Evolutionary conservation across 2,113 vertebrate species (phyloP).

Genomic region (Pseudopipra pipra): DNA sequence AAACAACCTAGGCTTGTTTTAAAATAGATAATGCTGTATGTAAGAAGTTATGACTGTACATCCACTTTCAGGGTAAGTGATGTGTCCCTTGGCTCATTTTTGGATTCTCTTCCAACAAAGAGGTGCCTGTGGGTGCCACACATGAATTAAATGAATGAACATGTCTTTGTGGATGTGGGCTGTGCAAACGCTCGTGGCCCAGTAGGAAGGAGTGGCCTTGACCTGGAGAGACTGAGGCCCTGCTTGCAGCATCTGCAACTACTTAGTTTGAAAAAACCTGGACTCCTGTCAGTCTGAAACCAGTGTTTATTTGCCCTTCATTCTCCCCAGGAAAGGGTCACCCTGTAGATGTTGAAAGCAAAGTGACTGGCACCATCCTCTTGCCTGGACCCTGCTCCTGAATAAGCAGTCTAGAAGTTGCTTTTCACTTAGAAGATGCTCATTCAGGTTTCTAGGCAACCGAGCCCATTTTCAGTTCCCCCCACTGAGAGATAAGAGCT

Average conservation of each 20-base stretch:
- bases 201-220: background rate
- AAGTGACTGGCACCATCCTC: background rate
- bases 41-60: background rate
- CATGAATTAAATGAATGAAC: background rate
- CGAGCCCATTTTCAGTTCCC: constrained; percentile 51
- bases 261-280: background rate
- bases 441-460: constrained; percentile 71
- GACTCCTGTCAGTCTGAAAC: background rate
- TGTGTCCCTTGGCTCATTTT: background rate
- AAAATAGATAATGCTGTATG: background rate
- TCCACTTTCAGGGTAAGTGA: background rate
- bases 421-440: constrained; percentile 52
- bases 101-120: background rate
- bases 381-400: background rate
- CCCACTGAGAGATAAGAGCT: constrained; percentile 60
- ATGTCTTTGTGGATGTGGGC: background rate
- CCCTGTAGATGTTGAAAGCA: background rate
- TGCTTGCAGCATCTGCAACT: background rate
- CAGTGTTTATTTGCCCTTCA: background rate
- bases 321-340: background rate
- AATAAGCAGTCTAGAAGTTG: constrained; percentile 51
- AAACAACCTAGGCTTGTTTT: background rate
- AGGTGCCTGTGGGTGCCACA: background rate
- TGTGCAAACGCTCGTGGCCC: background rate
- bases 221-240: background rate